Evolutionary conservation across 2,797 vertebrate genomes (phyloP), one percentile per base, ranked within the genome.

Genomic region (Danio albolineatus): DNA sequence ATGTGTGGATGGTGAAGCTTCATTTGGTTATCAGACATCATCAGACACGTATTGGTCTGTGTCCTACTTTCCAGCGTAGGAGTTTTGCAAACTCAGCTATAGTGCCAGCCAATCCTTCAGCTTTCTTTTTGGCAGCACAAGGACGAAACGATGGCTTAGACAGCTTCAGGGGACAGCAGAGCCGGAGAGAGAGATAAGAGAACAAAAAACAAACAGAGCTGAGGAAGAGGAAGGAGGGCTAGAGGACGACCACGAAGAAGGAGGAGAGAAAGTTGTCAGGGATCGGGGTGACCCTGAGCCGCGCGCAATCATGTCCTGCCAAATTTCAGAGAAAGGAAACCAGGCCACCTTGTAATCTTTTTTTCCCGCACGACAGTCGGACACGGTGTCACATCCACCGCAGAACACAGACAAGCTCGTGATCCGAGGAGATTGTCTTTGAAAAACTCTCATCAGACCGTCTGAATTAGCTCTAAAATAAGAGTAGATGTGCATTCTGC

Each of bases 151-250:
- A 93, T 90, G 90, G 91, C 89, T 90, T 70, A 89, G 89, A 91
- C 89, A 88, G 91, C 92, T 94, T 92, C 87, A 81, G 91, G 91
- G 90, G 92, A 90, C 87, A 87, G 91, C 88, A 89, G 86, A 85
- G 88, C 90, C 89, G 91, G 90, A 91, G 92, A 92, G 90, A 88
- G 90, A 88, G 92, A 91, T 90, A 91, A 92, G 92, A 93, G 92
- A 93, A 92, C 87, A 89, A 91, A 85, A 85, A 86, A 85, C 83
- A 91, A 90, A 88, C 86, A 84, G 87, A 85, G 87, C 87, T 86
- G 84, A 83, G 81, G 86, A 87, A 89, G 65, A 51, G 82, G 9
- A 83, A 82, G 84, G 80, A 82, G 81, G 73, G 83, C 78, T 65
- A 73, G 73, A 87, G 85, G 88, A 90, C 84, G 88, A 87, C 76